These are phyloP conservation scores for Cerastoderma edule DNA, from an alignment of 2,888 invertebrate species.

Conservation along the genomic window DNA sequence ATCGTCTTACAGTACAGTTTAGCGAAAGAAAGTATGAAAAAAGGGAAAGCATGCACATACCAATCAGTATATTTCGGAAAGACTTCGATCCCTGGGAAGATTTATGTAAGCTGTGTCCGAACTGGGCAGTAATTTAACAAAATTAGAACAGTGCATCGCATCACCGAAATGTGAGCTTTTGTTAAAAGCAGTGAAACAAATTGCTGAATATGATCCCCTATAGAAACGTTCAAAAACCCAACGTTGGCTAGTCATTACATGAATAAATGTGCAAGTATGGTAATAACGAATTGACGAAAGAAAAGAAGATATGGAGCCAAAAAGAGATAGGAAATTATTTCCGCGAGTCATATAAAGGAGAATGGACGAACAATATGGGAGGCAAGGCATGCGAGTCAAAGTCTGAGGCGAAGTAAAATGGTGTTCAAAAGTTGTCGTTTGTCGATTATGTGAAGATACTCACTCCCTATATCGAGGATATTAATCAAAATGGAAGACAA, in stretches of 20 bases:
- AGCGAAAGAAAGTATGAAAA: not conserved
- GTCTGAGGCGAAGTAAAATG: not conserved
- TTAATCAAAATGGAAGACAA: not conserved
- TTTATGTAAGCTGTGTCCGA: not conserved
- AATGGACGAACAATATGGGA: not conserved
- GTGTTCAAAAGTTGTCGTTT: not conserved
- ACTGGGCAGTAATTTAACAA: not conserved
- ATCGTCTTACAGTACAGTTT: not conserved
- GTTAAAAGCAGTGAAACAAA: not conserved
- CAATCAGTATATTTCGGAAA: not conserved
- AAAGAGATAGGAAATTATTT: not conserved
- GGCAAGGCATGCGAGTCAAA: not conserved
- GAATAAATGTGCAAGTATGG: slow-evolving; percentile 4
- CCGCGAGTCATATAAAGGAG: not conserved
- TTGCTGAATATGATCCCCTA: not conserved
- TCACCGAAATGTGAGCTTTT: not conserved
- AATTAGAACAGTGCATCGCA: not conserved
- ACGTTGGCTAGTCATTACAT: not conserved
- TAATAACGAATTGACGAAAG: not conserved
- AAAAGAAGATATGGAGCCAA: not conserved
- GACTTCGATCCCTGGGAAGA: not conserved
- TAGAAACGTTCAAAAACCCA: not conserved
- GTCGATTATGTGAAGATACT: not conserved
- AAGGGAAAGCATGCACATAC: not conserved
- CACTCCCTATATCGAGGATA: not conserved